These are phyloP conservation scores for Halcyon chelicuti DNA, from an alignment of 2,797 vertebrate species.

Conservation along the genomic window DNA sequence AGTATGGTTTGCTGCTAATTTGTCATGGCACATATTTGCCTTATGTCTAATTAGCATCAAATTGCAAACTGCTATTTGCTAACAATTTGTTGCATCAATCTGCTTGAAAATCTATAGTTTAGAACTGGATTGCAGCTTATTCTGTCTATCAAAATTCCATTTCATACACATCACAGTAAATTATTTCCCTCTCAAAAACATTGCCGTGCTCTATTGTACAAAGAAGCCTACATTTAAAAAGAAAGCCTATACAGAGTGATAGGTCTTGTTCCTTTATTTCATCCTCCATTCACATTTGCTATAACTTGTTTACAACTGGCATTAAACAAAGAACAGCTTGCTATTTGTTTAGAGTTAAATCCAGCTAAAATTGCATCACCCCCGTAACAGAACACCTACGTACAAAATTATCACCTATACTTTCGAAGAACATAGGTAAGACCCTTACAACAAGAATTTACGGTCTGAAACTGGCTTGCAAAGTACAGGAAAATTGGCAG, in stretches of 20 bases:
- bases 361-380: neutral
- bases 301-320: neutral
- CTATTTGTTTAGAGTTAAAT: neutral
- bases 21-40: constrained; percentile 86
- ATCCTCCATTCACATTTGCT: neutral
- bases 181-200: constrained; percentile 67
- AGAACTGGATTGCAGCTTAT: constrained; percentile 81
- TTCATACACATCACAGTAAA: constrained; percentile 77
- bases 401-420: neutral
- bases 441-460: neutral
- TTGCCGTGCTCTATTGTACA: constrained; percentile 52
- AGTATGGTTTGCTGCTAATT: constrained; percentile 87
- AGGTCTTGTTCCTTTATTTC: neutral
- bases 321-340: neutral
- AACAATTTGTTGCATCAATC: constrained; percentile 88
- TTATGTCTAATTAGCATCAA: constrained; percentile 89
- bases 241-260: neutral
- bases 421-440: neutral
- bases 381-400: neutral
- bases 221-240: constrained; percentile 46
- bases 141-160: constrained; percentile 82
- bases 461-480: neutral
- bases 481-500: neutral
- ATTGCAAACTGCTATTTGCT: constrained; percentile 89
- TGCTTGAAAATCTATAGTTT: constrained; percentile 87